phyloP scores from a whole-genome alignment of 2,113 vertebrate genomes.

The Melanocharis versteri region DNA sequence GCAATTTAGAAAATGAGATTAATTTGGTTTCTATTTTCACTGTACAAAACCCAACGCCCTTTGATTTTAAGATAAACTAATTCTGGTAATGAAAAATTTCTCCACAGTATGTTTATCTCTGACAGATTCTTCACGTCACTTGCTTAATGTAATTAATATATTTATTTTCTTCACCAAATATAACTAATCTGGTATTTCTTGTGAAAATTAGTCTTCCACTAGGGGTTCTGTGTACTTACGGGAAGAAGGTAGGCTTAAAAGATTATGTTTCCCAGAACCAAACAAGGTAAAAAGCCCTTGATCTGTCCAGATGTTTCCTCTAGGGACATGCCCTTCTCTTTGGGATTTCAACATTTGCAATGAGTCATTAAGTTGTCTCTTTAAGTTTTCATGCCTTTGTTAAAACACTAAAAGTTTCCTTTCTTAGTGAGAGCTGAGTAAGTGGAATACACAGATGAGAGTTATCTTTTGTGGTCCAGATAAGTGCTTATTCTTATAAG shows the following conservation, averaged over 20 bases:
- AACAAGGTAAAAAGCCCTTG: slow-evolving; percentile 4
- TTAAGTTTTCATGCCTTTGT: not conserved
- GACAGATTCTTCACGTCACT: not conserved
- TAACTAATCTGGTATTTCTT: not conserved
- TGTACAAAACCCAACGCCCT: not conserved
- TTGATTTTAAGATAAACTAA: not conserved
- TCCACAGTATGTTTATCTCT: not conserved
- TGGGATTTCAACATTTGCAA: not conserved
- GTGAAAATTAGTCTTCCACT: not conserved
- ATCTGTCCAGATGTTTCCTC: slow-evolving; percentile 45
- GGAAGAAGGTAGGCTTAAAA: not conserved
- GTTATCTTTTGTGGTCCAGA: not conserved
- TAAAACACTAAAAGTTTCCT: not conserved
- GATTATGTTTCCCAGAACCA: not conserved
- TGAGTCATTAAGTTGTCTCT: not conserved
- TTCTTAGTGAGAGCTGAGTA: not conserved
- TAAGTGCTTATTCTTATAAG: not conserved
- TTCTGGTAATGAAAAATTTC: not conserved
- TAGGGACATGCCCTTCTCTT: not conserved
- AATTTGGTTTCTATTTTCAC: not conserved
- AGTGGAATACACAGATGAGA: not conserved
- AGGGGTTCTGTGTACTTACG: not conserved
- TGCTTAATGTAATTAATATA: not conserved
- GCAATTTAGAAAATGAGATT: not conserved
- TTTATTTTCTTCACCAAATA: slow-evolving; percentile 9